Conservation (phyloP, 2,797 vertebrate genomes). For the Pitangus sulphuratus region DNA sequence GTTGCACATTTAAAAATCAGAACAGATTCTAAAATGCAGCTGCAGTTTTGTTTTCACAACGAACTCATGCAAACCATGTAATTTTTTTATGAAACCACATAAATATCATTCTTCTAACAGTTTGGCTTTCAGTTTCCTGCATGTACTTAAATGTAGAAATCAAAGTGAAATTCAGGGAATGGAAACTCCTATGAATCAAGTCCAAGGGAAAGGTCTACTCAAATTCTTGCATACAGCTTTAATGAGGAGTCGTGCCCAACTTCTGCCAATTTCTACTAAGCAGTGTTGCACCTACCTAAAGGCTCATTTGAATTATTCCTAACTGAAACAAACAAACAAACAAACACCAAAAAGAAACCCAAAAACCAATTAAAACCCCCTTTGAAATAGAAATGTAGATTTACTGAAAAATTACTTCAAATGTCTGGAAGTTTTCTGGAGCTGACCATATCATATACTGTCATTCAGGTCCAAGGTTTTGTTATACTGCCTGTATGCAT, state of each 20-base stretch:
- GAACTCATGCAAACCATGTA: not conserved
- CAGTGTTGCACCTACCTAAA: not conserved
- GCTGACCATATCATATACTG: not conserved
- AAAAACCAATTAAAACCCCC: no score
- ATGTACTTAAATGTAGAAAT: conserved; percentile 12
- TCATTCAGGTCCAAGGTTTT: not conserved
- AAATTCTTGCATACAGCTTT: conserved; percentile 15
- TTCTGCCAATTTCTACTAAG: not conserved
- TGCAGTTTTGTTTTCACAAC: conserved; percentile 4
- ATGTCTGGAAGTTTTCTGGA: not conserved
- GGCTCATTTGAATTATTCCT: not conserved
- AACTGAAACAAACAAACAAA: not conserved
- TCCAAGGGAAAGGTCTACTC: conserved; percentile 28
- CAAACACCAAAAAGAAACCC: not conserved
- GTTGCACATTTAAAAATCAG: not conserved
- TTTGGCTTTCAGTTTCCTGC: conserved; percentile 12
- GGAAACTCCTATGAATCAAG: conserved; percentile 26
- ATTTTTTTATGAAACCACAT: not conserved
- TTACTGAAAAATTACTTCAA: not conserved
- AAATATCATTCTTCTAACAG: not conserved
- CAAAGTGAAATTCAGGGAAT: conserved; percentile 23
- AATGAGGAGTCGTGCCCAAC: not conserved
- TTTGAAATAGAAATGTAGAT: not conserved
- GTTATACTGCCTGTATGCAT: not conserved
- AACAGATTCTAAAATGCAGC: not conserved